phyloP scores from a whole-genome alignment of 2,797 vertebrate genomes.

The Myotis myotis region DNA sequence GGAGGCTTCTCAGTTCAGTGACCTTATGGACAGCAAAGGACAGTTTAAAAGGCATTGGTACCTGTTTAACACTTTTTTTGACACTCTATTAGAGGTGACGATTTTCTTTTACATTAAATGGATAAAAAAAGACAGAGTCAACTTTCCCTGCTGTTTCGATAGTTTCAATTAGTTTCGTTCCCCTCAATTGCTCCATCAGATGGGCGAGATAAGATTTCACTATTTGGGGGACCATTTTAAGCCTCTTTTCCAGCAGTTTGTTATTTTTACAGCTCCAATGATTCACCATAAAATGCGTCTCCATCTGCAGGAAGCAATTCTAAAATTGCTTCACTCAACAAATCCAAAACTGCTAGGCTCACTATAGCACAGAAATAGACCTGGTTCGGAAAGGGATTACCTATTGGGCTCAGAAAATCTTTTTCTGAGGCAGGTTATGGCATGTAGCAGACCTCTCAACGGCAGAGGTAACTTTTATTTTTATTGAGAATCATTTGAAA shows the following conservation, averaged over 20 bases:
- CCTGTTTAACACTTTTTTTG: slow-evolving; percentile 63
- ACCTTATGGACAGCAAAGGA: slow-evolving; percentile 69
- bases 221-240: slow-evolving; percentile 79
- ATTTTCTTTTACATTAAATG: slow-evolving; percentile 72
- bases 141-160: slow-evolving; percentile 73
- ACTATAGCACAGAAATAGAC: slow-evolving; percentile 61
- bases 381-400: slow-evolving; percentile 63
- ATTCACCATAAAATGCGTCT: slow-evolving; percentile 73
- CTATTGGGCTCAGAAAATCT: slow-evolving; percentile 53
- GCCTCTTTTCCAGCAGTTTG: slow-evolving; percentile 50
- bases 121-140: slow-evolving; percentile 68
- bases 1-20: slow-evolving; percentile 66
- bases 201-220: slow-evolving; percentile 69
- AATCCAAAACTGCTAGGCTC: slow-evolving; percentile 63
- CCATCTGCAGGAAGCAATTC: slow-evolving; percentile 75
- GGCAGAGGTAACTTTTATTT: neutral
- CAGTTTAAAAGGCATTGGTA: slow-evolving; percentile 66
- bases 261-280: slow-evolving; percentile 74
- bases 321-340: slow-evolving; percentile 76
- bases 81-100: slow-evolving; percentile 70
- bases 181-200: slow-evolving; percentile 63
- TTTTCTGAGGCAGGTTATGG: slow-evolving; percentile 25
- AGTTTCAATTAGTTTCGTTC: slow-evolving; percentile 72
- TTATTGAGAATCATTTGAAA: slow-evolving; percentile 42
- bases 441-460: neutral